Base-by-base conservation (phyloP, 2,113 vertebrate species). In the Peromyscus leucopus region DNA sequence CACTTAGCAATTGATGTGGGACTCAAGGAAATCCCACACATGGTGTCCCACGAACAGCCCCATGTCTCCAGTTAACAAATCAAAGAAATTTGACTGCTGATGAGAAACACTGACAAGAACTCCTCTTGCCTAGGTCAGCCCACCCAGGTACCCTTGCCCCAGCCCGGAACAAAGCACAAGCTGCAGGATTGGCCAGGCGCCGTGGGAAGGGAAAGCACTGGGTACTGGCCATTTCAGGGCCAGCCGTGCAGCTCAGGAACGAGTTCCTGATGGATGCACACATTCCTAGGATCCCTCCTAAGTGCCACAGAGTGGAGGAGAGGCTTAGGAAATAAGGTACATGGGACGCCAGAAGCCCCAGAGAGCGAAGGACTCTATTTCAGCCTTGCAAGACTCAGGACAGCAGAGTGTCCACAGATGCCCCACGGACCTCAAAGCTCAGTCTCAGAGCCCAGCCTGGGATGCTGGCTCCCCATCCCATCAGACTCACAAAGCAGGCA, bases 1-100 rank as follows among this genome's bases (percentile, higher is more conserved):
- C 12, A 0, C 1, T 21, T 24, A 8, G 2, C 2, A 12, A 2
- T 28, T 9, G 46, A 2, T 1, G 2, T 51, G 36, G n/a, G 9
- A 1, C 36, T 46, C 8, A 0, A 33, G 71, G 61, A 83, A 39
- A 61, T 16, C 46, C 63, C 9, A 10, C 0, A 24, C 39, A 1
- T 0, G 42, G 24, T 7, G 24, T 15, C 9, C 80, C 59, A 1
- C 1, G 9, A 36, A 67, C 0, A 11, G 65, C 33, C 33, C 69
- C 33, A 4, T 0, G 7, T 21, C 46, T 33, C 57, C 46, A 39
- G 63, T 72, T 24, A 39, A 65, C 83, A 74, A 28, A 59, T 0
- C 51, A 2, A 7, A 31, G n/a, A 82, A 85, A 42, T 15, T 2
- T 16, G 4, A 5, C 12, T 2, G 5, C 2, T 21, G 3, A 17